Percentiles rank a stretch among this genome's conserved stretches.
Conservation (phyloP, 2,113 vertebrate species). For the Echinops telfairi region DNA sequence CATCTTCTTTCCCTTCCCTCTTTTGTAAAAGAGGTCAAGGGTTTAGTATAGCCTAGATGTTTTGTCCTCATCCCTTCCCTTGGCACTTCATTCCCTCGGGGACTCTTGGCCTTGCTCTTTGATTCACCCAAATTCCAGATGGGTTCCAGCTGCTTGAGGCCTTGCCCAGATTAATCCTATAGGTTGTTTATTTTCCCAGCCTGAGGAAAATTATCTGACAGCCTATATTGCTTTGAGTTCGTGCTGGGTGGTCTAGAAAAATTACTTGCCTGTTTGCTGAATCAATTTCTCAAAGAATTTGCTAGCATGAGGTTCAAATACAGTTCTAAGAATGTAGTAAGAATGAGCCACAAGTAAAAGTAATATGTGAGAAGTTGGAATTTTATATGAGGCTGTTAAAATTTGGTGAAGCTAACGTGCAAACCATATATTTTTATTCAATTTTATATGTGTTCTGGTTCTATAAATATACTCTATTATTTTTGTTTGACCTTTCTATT, state of each 20-base stretch:
- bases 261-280: constrained; percentile 1
- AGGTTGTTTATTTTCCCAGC: not conserved
- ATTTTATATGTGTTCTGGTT: not conserved
- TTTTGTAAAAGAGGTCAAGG: not conserved
- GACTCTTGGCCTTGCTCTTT: not conserved
- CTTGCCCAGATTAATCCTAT: not conserved
- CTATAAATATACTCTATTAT: constrained; percentile 17
- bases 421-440: not conserved
- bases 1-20: not conserved
- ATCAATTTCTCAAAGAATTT: not conserved
- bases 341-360: not conserved
- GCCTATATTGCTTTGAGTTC: not conserved
- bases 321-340: not conserved
- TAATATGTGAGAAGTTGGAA: not conserved
- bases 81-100: not conserved
- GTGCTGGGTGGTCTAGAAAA: not conserved
- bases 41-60: not conserved
- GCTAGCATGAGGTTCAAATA: not conserved
- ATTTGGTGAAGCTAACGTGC: not conserved
- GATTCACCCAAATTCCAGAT: not conserved
- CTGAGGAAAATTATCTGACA: not conserved
- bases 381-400: constrained; percentile 26
- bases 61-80: not conserved
- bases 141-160: not conserved
- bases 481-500: constrained; percentile 38